Base-by-base conservation (phyloP, 2,797 vertebrate genomes). In the Enteromius unitaeniatus region DNA sequence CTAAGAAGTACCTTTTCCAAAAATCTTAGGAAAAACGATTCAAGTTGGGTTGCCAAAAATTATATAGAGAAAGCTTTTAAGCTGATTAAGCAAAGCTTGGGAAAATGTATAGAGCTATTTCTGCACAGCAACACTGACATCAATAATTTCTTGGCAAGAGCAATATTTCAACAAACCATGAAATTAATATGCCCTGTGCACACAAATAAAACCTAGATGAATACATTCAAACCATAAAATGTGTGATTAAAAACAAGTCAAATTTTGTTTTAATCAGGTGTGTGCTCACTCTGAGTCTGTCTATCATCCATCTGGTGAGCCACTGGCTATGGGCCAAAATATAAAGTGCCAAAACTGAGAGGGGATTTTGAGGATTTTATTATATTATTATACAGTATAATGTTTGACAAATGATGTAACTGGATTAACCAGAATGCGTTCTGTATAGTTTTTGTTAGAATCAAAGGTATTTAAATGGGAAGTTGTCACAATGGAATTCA, bases 1-100 rank as follows among this genome's bases (percentile, higher is more conserved):
- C 11, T 65, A 47, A 47, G 15, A 47, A n/a, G 10, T 51, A 49
- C 6, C 31, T 26, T n/a, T 45, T 80, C 21, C n/a, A 15, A 62
- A 49, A 34, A 34, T 26, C 37, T 9, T 10, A 6, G 60, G 40
- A 51, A 40, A 75, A 65, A 15, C n/a, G 42, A 55, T 42, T 14
- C 0, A 31, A n/a, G 62, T 11, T 31, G 31, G 31, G 11, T n/a
- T 45, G 49, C 62, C 47, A 76, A 67, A 75, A 21, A 49, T 26
- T 9, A 53, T 76, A 47, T n/a, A 34, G 6, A 42, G 47, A 51
- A 76, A 84, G 75, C 75, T 78, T 78, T 84, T n/a, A 78, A 21
- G 53, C 19, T 72, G 53, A 78, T 78, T 60, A 62, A 62, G 49
- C 13, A 58, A 83, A 60, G 51, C 26, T 42, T 69, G 19, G 17